A percentile compares a stretch with the other conserved stretches of the same genome.
Conservation (phyloP, 2,797 vertebrate genomes). For the Pelodytes ibericus region DNA sequence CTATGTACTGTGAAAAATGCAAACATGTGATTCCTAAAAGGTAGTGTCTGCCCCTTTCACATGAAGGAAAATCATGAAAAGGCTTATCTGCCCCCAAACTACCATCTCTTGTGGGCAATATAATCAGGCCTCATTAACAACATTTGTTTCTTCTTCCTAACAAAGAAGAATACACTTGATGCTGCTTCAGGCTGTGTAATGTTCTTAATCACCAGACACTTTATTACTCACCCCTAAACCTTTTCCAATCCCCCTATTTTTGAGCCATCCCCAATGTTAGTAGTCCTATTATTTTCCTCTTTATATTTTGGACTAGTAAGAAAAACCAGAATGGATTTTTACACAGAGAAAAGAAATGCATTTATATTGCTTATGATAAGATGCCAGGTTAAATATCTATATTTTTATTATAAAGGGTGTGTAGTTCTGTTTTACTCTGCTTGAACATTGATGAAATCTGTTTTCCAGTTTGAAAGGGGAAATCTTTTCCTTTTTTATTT, state of each 20-base stretch:
- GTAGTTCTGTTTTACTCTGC: slow-evolving; percentile 14
- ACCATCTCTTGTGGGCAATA: neutral
- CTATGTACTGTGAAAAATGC: slow-evolving; percentile 70
- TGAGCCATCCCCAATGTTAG: neutral
- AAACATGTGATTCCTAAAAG: slow-evolving; percentile 8
- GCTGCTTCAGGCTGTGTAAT: slow-evolving; percentile 60
- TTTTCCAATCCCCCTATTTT: neutral
- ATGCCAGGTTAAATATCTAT: neutral
- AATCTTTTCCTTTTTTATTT: neutral
- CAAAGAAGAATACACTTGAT: slow-evolving; percentile 20
- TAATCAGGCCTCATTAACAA: neutral
- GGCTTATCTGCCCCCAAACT: neutral
- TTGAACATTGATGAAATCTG: neutral
- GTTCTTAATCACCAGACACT: slow-evolving; percentile 42
- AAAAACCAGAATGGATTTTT: neutral
- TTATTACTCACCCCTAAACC: neutral
- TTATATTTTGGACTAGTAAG: neutral
- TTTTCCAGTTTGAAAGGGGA: neutral
- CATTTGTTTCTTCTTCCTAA: too few species aligned
- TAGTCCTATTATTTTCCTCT: neutral
- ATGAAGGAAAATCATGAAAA: neutral
- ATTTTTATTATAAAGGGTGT: slow-evolving; percentile 4
- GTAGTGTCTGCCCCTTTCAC: neutral
- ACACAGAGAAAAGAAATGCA: neutral
- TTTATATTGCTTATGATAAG: neutral